Conservation (phyloP, 30 jellyfish, hydroid and myxozoan genomes). For the Hydractinia symbiolongicarpus region DNA sequence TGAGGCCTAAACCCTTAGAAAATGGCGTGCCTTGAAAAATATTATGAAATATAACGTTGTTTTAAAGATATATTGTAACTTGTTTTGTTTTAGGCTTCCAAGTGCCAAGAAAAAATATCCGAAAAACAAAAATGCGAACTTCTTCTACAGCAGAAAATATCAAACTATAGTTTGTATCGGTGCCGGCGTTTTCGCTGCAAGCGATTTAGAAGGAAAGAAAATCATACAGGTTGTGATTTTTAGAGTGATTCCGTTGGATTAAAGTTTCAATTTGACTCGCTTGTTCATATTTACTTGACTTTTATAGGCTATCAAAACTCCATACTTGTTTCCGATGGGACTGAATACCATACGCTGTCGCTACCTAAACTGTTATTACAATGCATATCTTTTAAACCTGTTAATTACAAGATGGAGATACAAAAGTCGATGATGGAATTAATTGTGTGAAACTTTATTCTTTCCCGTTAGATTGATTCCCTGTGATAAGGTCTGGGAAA, state of each 20-base stretch:
- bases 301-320: neutral
- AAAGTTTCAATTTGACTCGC: neutral
- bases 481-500: no score
- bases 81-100: no score
- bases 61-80: no score
- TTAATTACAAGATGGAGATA: no score
- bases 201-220: neutral
- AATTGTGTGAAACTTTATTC: no score
- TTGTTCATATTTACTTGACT: neutral
- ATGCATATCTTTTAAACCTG: neutral
- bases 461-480: no score
- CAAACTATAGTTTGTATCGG: neutral
- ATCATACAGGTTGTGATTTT: neutral
- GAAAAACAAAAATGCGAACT: slow-evolving; percentile 7
- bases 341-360: neutral
- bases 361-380: neutral
- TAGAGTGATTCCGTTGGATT: neutral
- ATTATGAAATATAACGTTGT: no score
- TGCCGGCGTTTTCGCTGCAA: slow-evolving; percentile 9
- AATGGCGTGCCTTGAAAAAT: no score
- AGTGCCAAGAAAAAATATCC: neutral
- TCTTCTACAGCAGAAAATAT: neutral
- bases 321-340: neutral
- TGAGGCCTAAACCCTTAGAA: no score
- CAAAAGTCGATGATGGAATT: no score